Percentiles rank a stretch among this genome's conserved stretches.
phyloP scores from a whole-genome alignment of 2,113 vertebrate species.

The Propithecus coquereli region DNA sequence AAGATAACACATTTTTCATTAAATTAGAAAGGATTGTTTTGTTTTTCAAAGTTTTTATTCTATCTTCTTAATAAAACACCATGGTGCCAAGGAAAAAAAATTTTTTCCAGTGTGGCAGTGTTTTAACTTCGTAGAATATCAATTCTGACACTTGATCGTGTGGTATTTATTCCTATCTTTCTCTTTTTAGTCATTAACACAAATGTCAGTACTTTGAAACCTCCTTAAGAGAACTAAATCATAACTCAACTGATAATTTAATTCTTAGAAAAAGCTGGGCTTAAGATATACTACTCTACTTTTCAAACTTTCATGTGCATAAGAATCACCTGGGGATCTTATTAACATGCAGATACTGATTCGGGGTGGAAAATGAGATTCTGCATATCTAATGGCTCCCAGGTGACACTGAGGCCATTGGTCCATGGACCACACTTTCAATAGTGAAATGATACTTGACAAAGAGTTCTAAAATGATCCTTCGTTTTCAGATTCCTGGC shows the following conservation, averaged over 20 bases:
- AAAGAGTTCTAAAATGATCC: background rate
- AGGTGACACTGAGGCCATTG: background rate
- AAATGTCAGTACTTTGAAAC: background rate
- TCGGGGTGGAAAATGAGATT: background rate
- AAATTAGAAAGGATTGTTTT: no score
- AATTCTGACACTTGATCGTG: background rate
- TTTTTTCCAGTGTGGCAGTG: background rate
- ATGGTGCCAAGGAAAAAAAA: no score
- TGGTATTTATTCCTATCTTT: background rate
- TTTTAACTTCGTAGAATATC: background rate
- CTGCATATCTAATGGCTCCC: background rate
- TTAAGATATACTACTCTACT: background rate
- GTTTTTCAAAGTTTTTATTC: no score
- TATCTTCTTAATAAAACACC: no score
- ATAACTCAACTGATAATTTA: background rate
- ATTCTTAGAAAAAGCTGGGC: background rate
- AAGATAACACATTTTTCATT: no score
- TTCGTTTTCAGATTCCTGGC: background rate
- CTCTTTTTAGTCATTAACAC: background rate
- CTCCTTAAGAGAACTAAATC: background rate
- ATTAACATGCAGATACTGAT: background rate
- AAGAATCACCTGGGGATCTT: background rate
- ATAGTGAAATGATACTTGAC: background rate
- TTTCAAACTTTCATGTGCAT: background rate
- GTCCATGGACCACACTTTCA: background rate